Evolutionary conservation across 2,113 vertebrate species (phyloP), one percentile per base, ranked within the genome.

Genomic region (Naja naja): DNA sequence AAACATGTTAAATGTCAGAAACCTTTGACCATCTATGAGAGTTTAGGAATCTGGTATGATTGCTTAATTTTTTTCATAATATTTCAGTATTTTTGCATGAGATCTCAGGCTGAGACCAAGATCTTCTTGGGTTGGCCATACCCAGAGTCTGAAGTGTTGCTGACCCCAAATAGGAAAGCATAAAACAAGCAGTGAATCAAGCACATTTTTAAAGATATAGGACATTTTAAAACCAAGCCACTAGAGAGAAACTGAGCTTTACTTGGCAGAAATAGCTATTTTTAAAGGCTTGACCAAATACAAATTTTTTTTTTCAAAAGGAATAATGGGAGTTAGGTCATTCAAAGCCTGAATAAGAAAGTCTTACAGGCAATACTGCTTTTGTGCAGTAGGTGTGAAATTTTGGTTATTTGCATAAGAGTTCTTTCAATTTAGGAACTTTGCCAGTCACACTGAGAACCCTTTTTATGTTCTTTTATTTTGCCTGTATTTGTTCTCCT

Each of bases 351-450:
- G 49, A 39, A 8, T 25, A 1, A 85, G 92, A 91, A 1, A 93
- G 95, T 89, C 74, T 94, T 52, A 16, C 27, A 88, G 94, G 94
- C 94, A 91, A 92, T 94, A 89, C 94, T 95, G 93, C 93, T 90
- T 93, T 95, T 89, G 89, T 81, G 86, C 39, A 4, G 74, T 89
- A 91, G 91, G 74, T 95, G 56, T 91, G 94, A 95, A 93, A 91
- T 91, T 87, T 95, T 96, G 95, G 93, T 96, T 20, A 3, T 52
- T 81, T 93, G 94, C 45, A 87, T n/a, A 87, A 47, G 25, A 49
- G 12, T 87, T 52, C 45, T n/a, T 39, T 55, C 49, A 55, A 34
- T 89, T 89, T 94, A 89, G 92, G 93, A 85, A 0, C 87, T 93
- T 87, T 94, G 92, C 94, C 94, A 94, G 39, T 74, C 86, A 56